Evolutionary conservation across 2,888 invertebrate species (phyloP).

Genomic region (Cheilosia urbana): DNA sequence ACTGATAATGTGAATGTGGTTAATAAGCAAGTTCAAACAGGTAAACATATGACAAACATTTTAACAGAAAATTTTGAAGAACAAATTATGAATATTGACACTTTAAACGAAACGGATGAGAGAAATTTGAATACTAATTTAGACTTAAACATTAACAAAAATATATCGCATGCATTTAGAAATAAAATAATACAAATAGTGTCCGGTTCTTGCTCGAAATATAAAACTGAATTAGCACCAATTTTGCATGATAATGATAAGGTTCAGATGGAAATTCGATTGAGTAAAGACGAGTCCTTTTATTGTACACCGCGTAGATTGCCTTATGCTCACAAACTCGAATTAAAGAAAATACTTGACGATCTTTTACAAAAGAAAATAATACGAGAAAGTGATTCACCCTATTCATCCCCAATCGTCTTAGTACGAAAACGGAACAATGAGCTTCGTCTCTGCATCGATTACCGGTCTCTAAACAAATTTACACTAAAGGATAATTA

Average conservation of each 20-base stretch:
- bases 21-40: conserved; percentile 13
- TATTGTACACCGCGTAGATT: conserved; percentile 31
- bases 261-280: no score
- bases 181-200: conserved; percentile 20
- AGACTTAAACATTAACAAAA: not conserved
- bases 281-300: conserved; percentile 24
- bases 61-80: conserved; percentile 18
- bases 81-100: conserved; percentile 13
- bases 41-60: conserved; percentile 7
- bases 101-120: not conserved
- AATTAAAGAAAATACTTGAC: conserved; percentile 17
- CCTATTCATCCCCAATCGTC: conserved; percentile 64
- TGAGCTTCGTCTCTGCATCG: conserved; percentile 45
- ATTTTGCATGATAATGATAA: not conserved
- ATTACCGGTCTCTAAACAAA: conserved; percentile 38
- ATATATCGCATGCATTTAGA: not conserved
- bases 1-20: conserved; percentile 9
- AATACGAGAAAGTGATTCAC: conserved; percentile 65
- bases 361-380: conserved; percentile 25
- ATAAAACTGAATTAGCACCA: not conserved
- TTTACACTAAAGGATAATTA: conserved; percentile 49
- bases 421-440: conserved; percentile 43
- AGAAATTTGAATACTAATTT: conserved; percentile 1
- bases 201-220: conserved; percentile 9
- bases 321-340: conserved; percentile 1